Base-by-base conservation (phyloP, 2,888 invertebrate species). In the Rhyacophila evoluta region DNA sequence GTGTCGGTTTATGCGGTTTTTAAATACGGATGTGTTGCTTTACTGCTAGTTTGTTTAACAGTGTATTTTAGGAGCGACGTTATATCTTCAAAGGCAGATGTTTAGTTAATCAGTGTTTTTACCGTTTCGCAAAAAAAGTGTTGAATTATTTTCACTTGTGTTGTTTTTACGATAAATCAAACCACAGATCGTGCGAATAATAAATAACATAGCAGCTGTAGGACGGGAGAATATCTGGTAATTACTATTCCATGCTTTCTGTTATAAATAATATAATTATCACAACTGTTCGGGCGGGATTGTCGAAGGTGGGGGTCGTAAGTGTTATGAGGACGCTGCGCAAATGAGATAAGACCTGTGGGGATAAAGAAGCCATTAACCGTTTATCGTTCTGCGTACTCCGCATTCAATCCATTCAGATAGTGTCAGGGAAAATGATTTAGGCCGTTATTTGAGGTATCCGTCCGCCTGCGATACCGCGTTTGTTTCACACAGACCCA, bases 361-460 rank as follows among this genome's bases (percentile, higher is more conserved):
- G 72, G 71, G 25, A 36, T 36, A 37, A 72, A 72, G 72, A 19
- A 36, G 72, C 37, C 72, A 72, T 72, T 72, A 72, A 72, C 15
- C 38, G 72, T n/a, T 72, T 12, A 36, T 33, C 11, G 72, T 36
- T 37, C 37, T 72, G 37, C 72, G 72, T 72, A 72, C 72, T 36
- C 27, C 12, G 37, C 6, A 25, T 37, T 37, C 72, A 19, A 72
- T 72, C 72, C 72, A 72, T 72, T 72, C 36, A 72, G 71, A 71
- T 36, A 37, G 19, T 55, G 25, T 55, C 19, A 55, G 25, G 55
- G 55, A 25, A 55, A 55, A 55, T 55, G 55, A 55, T 55, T 15
- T 25, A 55, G 55, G 55, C 19, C 19, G 19, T 33, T 33, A 33
- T 33, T 33, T 33, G 29, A 6, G 6, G 29, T 33, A 33, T 33